These are phyloP conservation scores for Metallyticus violacea DNA, from an alignment of 2,888 invertebrate species.

Conservation along the genomic window DNA sequence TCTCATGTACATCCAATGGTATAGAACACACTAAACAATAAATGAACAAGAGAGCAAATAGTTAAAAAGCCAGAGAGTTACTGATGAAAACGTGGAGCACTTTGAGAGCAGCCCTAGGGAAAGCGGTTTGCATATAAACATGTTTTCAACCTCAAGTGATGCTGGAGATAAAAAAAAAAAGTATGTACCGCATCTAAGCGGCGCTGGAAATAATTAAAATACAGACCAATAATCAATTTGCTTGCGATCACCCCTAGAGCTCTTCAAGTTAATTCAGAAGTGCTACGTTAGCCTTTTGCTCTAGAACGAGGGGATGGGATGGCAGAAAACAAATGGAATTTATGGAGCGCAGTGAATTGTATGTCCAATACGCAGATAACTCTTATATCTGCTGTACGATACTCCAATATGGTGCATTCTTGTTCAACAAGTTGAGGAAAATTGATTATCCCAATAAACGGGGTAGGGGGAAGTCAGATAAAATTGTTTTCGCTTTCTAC, in stretches of 20 bases:
- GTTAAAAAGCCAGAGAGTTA: too few relatives aligned
- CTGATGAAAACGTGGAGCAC: not conserved
- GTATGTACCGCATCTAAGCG: too few relatives aligned
- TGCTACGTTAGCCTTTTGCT: not conserved
- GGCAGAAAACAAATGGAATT: not conserved
- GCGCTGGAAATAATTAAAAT: not conserved
- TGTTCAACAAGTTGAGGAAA: too few relatives aligned
- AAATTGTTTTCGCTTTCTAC: too few relatives aligned
- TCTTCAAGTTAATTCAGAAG: not conserved
- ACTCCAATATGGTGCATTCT: too few relatives aligned
- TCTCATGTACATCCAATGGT: not conserved
- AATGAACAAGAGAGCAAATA: too few relatives aligned
- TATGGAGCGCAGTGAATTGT: not conserved
- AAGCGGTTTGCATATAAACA: not conserved
- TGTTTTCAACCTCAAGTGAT: not conserved
- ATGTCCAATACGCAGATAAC: not conserved
- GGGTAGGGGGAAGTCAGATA: too few relatives aligned
- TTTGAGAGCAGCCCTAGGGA: not conserved
- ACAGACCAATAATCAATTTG: not conserved
- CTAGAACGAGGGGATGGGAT: not conserved
- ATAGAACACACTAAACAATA: not conserved
- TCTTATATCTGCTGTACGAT: too few relatives aligned
- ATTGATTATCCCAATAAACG: too few relatives aligned
- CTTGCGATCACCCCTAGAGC: not conserved
- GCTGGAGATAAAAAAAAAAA: not conserved